Percentiles rank a stretch among this genome's conserved stretches.
phyloP scores from a whole-genome alignment of 1,140 invertebrate genomes.

The Pectinophora gossypiella region DNA sequence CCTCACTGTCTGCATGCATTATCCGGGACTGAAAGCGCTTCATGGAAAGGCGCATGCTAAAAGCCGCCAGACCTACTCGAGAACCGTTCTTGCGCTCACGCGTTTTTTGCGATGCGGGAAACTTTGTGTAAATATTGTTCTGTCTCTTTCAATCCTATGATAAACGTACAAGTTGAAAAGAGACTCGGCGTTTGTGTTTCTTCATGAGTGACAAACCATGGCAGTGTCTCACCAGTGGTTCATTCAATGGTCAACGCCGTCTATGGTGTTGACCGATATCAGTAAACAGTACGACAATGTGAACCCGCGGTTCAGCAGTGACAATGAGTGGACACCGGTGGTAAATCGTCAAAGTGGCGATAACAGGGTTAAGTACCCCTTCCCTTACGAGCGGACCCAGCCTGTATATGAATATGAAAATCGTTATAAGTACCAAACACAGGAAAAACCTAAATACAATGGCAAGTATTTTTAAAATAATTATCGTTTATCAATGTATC shows the following conservation, averaged over 20 bases:
- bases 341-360: no score
- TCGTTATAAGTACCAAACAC: no score
- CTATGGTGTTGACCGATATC: slow-evolving; percentile 49
- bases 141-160: slow-evolving; percentile 3
- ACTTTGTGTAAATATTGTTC: slow-evolving; percentile 9
- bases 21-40: slow-evolving; percentile 1
- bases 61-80: slow-evolving; percentile 22
- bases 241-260: slow-evolving; percentile 58
- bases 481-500: no score
- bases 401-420: no score
- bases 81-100: slow-evolving; percentile 22
- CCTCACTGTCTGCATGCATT: no score
- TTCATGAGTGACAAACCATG: slow-evolving; percentile 25
- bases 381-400: no score
- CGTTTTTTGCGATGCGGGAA: slow-evolving; percentile 25
- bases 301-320: slow-evolving; percentile 16
- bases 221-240: slow-evolving; percentile 67
- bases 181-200: slow-evolving; percentile 5
- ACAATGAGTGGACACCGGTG: no score
- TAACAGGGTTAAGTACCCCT: no score
- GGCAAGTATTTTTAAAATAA: no score
- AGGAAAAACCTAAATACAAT: no score
- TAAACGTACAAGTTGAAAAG: neutral
- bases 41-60: slow-evolving; percentile 14
- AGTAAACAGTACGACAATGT: slow-evolving; percentile 40